Base-by-base conservation (phyloP, 2,113 vertebrate genomes). In the Cynocephalus volans region DNA sequence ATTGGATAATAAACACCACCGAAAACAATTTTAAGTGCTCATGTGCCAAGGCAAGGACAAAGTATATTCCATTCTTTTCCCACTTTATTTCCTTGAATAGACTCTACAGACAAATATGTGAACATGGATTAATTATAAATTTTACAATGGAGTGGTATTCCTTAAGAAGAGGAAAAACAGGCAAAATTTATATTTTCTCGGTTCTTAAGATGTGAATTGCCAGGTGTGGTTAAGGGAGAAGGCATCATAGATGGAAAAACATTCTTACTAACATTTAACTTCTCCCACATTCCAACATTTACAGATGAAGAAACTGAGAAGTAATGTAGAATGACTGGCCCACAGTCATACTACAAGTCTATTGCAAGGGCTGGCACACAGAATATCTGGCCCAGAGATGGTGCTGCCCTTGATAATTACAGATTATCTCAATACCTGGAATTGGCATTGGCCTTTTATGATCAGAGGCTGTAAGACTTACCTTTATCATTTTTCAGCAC, bases 401-500 rank as follows among this genome's bases (percentile, higher is more conserved):
- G 10, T 75, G 33, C 36, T 84, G n/a, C 6, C 31, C 48, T 69
- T 75, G 9, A 58, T 90, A 3, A 50, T 60, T 67, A 87, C 50
- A 75, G 52, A 95, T 86, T 11, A 83, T 83, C 11, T 96, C 69
- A 67, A 33, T 12, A 77, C 23, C 13, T 91, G 36, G 28, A 64
- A 50, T 79, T 69, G 50, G 5, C 54, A 64, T 86, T 83, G 18
- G 3, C 60, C 12, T 79, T 94, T 80, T 70, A 65, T 60, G 15
- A 19, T 79, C 8, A 12, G 45, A 84, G 60, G 8, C 36, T 84
- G 15, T 17, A 90, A 73, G 26, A 36, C 54, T 4, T 52, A 67
- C 7, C 60, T 65, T 76, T 64, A 76, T 87, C 79, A 69, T 60
- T 82, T 92, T 93, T 80, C 58, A 89, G 0, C 86, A 86, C 92